phyloP scores from a whole-genome alignment of 2,797 vertebrate genomes.

The Chiropotes sagulatus region DNA sequence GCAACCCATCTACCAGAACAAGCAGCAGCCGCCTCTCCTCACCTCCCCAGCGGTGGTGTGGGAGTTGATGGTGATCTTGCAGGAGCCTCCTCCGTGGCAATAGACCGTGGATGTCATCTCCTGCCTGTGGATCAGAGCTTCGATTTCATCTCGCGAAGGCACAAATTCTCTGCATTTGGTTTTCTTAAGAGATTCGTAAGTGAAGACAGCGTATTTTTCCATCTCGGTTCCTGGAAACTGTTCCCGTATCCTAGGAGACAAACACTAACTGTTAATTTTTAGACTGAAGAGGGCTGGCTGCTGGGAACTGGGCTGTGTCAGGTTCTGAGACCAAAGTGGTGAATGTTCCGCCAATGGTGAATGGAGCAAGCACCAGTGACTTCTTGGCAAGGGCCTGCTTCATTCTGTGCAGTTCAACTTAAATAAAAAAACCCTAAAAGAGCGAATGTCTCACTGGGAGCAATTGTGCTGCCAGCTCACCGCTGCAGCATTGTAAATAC shows the following conservation, averaged over 20 bases:
- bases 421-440: not conserved
- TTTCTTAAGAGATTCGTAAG: conserved; percentile 92
- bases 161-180: conserved; percentile 94
- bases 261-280: conserved; percentile 28
- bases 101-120: conserved; percentile 97
- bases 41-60: conserved; percentile 99
- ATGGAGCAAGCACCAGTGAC: accelerated
- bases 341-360: not conserved
- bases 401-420: not conserved
- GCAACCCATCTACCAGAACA: not conserved
- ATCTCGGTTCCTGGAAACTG: conserved; percentile 93
- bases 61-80: conserved; percentile 97
- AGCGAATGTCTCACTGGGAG: not conserved
- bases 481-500: accelerated
- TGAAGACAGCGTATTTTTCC: conserved; percentile 93
- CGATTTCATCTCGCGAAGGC: conserved; percentile 94
- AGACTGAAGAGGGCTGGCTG: not conserved
- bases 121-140: conserved; percentile 91
- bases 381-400: not conserved
- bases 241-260: conserved; percentile 90
- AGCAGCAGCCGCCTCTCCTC: conserved; percentile 27
- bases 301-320: too few relatives aligned
- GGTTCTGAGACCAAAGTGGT: accelerated
- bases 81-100: conserved; percentile 97
- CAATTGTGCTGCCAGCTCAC: not conserved